Evolutionary conservation across 2,113 vertebrate species (phyloP).

Genomic region (Myanophis thanlyinensis): DNA sequence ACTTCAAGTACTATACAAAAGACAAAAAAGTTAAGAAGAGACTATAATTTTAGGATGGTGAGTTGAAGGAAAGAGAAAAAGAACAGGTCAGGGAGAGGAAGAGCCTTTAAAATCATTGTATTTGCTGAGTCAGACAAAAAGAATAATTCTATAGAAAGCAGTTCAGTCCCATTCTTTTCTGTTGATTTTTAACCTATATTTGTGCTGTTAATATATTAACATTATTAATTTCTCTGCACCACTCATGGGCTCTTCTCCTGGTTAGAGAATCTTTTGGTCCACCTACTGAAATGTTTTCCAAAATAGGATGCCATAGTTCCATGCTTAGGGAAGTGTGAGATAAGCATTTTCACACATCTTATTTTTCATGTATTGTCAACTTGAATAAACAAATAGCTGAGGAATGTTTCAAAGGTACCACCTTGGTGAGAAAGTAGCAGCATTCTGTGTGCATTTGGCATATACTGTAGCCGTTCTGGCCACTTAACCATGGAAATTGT

Average conservation of each 20-base stretch:
- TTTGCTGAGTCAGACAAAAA: background rate
- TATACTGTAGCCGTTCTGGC: too few relatives aligned
- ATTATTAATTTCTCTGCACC: background rate
- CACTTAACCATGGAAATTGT: too few relatives aligned
- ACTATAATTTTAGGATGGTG: background rate
- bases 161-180: background rate
- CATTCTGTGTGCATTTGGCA: too few relatives aligned
- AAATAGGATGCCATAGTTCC: background rate
- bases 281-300: background rate
- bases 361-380: background rate
- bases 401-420: too few relatives aligned
- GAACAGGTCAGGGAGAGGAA: background rate
- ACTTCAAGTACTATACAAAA: slow-evolving; percentile 79
- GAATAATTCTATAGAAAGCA: background rate
- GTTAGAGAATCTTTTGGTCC: background rate
- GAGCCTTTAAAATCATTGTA: background rate
- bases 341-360: background rate
- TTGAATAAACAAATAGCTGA: background rate
- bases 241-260: background rate
- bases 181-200: background rate
- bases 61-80: background rate
- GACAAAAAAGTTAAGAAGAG: background rate
- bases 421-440: too few relatives aligned
- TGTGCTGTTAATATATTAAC: background rate
- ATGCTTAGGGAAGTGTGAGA: background rate